Evolutionary conservation across 2,113 vertebrate species (phyloP).

Genomic region (Passer montanus): DNA sequence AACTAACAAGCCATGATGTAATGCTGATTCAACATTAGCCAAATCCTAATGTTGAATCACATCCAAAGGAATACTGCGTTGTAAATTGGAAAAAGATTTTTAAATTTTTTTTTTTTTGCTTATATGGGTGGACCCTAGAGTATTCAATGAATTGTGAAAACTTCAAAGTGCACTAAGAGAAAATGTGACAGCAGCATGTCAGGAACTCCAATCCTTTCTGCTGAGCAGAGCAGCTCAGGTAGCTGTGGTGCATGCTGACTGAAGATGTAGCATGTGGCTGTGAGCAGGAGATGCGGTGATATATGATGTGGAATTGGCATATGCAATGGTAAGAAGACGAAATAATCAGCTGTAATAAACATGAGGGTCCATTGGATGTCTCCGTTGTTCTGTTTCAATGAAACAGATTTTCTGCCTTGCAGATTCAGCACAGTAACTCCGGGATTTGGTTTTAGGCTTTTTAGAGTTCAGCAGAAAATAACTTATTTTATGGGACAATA

Average conservation of each 20-base stretch:
- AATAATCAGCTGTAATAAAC: constrained; percentile 45
- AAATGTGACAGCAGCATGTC: rapidly evolving
- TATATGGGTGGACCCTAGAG: background rate
- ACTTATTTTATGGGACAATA: background rate
- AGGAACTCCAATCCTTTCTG: background rate
- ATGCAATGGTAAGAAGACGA: background rate
- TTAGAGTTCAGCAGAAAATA: background rate
- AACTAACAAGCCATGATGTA: background rate
- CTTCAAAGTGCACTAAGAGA: background rate
- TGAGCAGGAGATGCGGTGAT: background rate
- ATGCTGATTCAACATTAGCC: background rate
- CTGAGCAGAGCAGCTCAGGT: background rate
- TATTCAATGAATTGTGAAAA: background rate
- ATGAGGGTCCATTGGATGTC: constrained; percentile 56
- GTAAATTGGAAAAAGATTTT: background rate
- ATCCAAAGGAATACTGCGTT: background rate
- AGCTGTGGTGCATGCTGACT: rapidly evolving
- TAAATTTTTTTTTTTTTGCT: background rate
- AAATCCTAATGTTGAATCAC: background rate
- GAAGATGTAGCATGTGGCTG: rapidly evolving
- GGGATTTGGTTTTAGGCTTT: rapidly evolving
- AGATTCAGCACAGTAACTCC: background rate
- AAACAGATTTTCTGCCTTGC: background rate
- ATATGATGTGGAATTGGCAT: rapidly evolving
- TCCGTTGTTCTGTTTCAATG: constrained; percentile 21